Evolutionary conservation across 2,888 invertebrate genomes (phyloP).

Genomic region (Agonopterix subpropinquella): DNA sequence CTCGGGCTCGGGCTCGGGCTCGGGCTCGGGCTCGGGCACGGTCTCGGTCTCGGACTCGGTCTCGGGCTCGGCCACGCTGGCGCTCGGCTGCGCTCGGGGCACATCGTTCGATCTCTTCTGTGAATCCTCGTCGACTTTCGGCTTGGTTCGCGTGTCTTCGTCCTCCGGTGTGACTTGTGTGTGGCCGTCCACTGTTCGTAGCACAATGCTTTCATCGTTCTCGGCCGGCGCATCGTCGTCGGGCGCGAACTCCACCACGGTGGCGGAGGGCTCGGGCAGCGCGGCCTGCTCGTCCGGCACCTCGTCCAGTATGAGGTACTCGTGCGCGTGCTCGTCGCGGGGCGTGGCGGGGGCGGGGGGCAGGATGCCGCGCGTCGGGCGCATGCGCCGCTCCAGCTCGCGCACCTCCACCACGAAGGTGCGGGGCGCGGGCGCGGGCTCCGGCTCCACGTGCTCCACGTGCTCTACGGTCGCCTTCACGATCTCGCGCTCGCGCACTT

Average conservation of each 20-base stretch:
- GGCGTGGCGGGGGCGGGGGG: conserved; percentile 25
- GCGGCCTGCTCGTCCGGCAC: too few species aligned
- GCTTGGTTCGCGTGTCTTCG: too few species aligned
- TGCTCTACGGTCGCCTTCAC: conserved; percentile 46
- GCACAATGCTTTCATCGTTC: conserved; percentile 42
- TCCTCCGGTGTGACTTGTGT: conserved; percentile 27
- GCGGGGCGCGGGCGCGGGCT: conserved; percentile 25
- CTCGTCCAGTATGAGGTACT: background rate
- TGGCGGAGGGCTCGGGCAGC: background rate
- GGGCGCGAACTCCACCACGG: background rate
- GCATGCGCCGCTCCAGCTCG: conserved; percentile 52
- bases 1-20: background rate
- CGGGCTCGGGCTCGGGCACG: background rate
- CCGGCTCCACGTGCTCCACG: conserved; percentile 15
- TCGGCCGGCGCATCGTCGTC: background rate
- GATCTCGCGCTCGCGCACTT: conserved; percentile 81
- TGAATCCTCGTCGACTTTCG: too few species aligned
- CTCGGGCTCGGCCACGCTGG: background rate
- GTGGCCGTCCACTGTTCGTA: conserved; percentile 36
- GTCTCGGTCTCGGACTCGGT: background rate
- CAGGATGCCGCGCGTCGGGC: conserved; percentile 52
- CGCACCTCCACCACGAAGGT: conserved; percentile 60
- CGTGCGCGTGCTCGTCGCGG: background rate
- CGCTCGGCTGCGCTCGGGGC: too few species aligned
- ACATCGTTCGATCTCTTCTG: too few species aligned